These are phyloP conservation scores for Globodera rostochiensis DNA, from an alignment of 1,140 invertebrate genomes.

Conservation along the genomic window DNA sequence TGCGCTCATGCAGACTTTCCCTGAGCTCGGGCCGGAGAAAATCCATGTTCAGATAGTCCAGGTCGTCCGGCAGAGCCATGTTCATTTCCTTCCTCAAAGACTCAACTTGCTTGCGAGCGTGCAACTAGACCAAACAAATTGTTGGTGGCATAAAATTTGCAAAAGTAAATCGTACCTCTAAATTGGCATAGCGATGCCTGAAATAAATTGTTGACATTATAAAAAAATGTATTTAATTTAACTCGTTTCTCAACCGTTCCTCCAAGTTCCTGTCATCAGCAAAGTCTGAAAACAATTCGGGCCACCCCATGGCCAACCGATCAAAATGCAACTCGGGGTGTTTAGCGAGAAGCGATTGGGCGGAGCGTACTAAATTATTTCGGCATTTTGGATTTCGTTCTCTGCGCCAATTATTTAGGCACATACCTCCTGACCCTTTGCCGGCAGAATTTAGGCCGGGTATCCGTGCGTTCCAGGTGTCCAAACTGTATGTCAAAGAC, in stretches of 20 bases:
- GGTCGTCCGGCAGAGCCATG: slow-evolving; percentile 42
- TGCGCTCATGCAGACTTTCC: slow-evolving; percentile 45
- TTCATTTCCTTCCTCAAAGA: slow-evolving; percentile 48
- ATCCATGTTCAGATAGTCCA: slow-evolving; percentile 44
- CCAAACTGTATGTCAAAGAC: slow-evolving; percentile 25
- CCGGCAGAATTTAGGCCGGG: slow-evolving; percentile 13
- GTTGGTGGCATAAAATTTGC: too few relatives aligned
- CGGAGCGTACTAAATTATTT: slow-evolving; percentile 8
- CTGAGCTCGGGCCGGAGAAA: slow-evolving; percentile 48
- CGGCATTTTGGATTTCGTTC: too few relatives aligned
- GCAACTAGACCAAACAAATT: background rate
- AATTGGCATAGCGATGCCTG: background rate
- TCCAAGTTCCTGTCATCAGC: slow-evolving; percentile 33
- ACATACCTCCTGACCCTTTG: background rate
- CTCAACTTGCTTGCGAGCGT: slow-evolving; percentile 36
- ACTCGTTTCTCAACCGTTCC: slow-evolving; percentile 41
- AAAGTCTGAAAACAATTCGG: slow-evolving; percentile 25
- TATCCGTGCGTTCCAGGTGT: slow-evolving; percentile 33
- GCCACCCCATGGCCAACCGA: slow-evolving; percentile 11
- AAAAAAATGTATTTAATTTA: slow-evolving; percentile 40
- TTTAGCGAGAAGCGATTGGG: slow-evolving; percentile 21
- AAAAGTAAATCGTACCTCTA: background rate
- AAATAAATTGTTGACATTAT: slow-evolving; percentile 24
- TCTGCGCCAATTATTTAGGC: background rate
- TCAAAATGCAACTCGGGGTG: slow-evolving; percentile 29